A percentile compares a stretch with the other conserved stretches of the same genome.
Conservation (phyloP, 1,140 invertebrate species). For the Drosophila varians region DNA sequence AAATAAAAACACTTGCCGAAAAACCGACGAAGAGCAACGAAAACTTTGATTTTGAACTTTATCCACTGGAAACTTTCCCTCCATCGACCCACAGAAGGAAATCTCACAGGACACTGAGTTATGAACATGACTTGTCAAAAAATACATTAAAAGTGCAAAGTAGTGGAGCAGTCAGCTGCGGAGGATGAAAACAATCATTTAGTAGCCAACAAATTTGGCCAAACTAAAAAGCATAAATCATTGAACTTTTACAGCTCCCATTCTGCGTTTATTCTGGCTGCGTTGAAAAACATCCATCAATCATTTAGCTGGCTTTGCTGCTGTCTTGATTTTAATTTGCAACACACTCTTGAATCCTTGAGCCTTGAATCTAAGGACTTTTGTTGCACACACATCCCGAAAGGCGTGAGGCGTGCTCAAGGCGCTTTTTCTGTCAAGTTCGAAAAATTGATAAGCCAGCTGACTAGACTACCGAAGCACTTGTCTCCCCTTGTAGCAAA, state of each 20-base stretch:
- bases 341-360: conserved; percentile 34
- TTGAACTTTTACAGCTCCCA: conserved; percentile 59
- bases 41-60: conserved; percentile 79
- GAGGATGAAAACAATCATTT: conserved; percentile 74
- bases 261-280: background rate
- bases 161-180: conserved; percentile 44
- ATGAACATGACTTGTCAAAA: conserved; percentile 82
- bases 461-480: conserved; percentile 38
- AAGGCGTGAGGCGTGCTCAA: conserved; percentile 67
- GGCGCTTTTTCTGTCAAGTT: conserved; percentile 18
- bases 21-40: conserved; percentile 44
- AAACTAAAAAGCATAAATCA: conserved; percentile 75
- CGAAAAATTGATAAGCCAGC: conserved; percentile 48
- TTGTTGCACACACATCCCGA: conserved; percentile 16
- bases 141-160: conserved; percentile 79
- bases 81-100: conserved; percentile 27
- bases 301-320: conserved; percentile 60
- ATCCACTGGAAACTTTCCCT: conserved; percentile 34
- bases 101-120: conserved; percentile 79
- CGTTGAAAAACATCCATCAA: conserved; percentile 64
- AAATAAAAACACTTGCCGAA: conserved; percentile 33
- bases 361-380: conserved; percentile 8
- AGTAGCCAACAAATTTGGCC: conserved; percentile 60
- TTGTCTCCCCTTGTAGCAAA: background rate
- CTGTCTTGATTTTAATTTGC: conserved; percentile 80